Evolutionary conservation across 2,113 vertebrate genomes (phyloP), one percentile per base, ranked within the genome.

Genomic region (Mustela nigripes): DNA sequence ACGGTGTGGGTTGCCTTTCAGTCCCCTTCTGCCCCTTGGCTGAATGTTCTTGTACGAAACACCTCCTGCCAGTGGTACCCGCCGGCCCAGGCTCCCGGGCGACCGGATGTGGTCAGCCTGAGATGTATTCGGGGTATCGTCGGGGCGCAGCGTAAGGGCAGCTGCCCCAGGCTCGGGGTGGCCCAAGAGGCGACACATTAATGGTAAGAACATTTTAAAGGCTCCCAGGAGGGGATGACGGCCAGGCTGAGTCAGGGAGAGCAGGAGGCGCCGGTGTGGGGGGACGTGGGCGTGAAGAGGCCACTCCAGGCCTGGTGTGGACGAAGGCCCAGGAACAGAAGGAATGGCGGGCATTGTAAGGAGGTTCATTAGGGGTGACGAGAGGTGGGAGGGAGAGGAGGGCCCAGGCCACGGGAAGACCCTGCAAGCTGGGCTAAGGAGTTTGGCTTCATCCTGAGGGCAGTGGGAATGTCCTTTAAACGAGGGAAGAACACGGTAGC

Each of bases 251-350:
- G 58, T 31, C 36, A 2, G 22, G 42, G 65, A 6, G 42, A 48
- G 62, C 62, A 19, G 22, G 62, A n/a, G 56, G 26, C 22, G 10
- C 12, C 60, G 3, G 5, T 15, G 15, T 36, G 42, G 63, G 36
- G 50, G 36, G 16, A 21, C 22, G 60, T 11, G 36, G 33, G 50
- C 1, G 0, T 14, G 28, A 58, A 28, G 36, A 76, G 31, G 16
- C 0, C 0, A 14, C n/a, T 50, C 3, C 28, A 12, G 48, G 58
- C 22, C 28, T 2, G 1, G 39, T 7, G 8, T 1, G 39, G 24
- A 16, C 67, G 28, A 76, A 67, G 65, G 56, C 28, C 45, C 21
- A 21, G 36, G 0, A 67, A 50, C n/a, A 24, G 28, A 42, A 42
- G 7, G 5, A 26, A 42, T 1, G 24, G 12, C 42, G 26, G 84